Percentiles rank a stretch among this genome's conserved stretches.
phyloP scores from a whole-genome alignment of 2,888 invertebrate genomes.

The Lissocephala sabroskyi region DNA sequence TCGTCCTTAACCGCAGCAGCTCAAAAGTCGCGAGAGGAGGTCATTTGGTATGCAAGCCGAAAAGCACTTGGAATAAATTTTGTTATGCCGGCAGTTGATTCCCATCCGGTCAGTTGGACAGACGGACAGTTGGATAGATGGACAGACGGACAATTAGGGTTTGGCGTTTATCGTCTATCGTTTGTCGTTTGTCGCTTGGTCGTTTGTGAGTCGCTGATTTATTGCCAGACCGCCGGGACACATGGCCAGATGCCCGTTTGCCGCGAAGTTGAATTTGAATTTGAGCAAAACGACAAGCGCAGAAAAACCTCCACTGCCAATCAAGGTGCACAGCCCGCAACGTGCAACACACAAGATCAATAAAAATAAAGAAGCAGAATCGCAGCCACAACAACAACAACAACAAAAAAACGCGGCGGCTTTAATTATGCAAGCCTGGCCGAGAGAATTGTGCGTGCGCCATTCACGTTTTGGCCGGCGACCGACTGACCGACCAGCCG shows the following conservation, averaged over 20 bases:
- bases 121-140: no score
- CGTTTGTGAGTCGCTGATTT: slow-evolving; percentile 33
- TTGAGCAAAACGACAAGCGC: no score
- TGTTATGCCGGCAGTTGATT: slow-evolving; percentile 12
- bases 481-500: slow-evolving; percentile 23
- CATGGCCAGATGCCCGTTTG: no score
- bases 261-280: no score
- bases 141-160: slow-evolving; percentile 19
- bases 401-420: slow-evolving; percentile 6
- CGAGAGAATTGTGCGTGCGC: slow-evolving; percentile 45
- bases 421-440: slow-evolving; percentile 30
- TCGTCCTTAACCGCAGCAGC: no score
- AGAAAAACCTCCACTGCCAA: slow-evolving; percentile 31
- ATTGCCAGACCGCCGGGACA: no score
- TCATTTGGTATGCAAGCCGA: slow-evolving; percentile 11
- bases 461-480: slow-evolving; percentile 46
- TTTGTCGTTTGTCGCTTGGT: slow-evolving; percentile 2
- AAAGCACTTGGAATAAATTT: slow-evolving; percentile 4
- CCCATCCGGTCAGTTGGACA: slow-evolving; percentile 21
- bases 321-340: no score
- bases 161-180: slow-evolving; percentile 2
- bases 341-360: slow-evolving; percentile 49
- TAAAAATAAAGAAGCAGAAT: slow-evolving; percentile 11
- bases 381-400: no score
- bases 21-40: no score